phyloP scores from a whole-genome alignment of 2,888 invertebrate genomes.

The Cancer borealis region DNA sequence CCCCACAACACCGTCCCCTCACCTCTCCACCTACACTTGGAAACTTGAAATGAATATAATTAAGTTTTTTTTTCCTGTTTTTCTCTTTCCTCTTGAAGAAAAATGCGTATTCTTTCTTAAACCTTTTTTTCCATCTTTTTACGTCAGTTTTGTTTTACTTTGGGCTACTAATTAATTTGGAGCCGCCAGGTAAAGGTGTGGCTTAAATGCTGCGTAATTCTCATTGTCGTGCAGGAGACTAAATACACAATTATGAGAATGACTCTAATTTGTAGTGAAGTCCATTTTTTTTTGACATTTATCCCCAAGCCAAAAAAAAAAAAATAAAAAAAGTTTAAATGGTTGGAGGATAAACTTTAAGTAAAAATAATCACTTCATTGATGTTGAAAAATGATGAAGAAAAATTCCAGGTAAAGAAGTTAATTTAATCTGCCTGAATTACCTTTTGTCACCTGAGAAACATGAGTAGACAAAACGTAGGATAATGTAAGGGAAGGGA shows the following conservation, averaged over 20 bases:
- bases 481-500: not conserved
- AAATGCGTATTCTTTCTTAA: not conserved
- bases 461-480: not conserved
- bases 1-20: not conserved
- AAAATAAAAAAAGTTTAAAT: too few relatives aligned
- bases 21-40: not conserved
- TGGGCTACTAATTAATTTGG: not conserved
- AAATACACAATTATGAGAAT: too few relatives aligned
- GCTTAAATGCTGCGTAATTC: not conserved
- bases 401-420: too few relatives aligned
- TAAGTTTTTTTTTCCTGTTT: not conserved
- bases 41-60: conserved; percentile 37
- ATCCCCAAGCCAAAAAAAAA: too few relatives aligned
- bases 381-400: too few relatives aligned
- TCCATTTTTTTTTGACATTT: not conserved
- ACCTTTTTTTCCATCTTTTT: not conserved
- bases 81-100: not conserved
- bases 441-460: too few relatives aligned
- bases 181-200: not conserved
- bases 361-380: too few relatives aligned
- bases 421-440: too few relatives aligned
- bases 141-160: not conserved
- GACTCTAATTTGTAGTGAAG: too few relatives aligned
- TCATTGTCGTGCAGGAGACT: not conserved
- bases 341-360: too few relatives aligned